These are phyloP conservation scores for Apis cerana DNA, from an alignment of 1,140 invertebrate genomes.

Conservation along the genomic window DNA sequence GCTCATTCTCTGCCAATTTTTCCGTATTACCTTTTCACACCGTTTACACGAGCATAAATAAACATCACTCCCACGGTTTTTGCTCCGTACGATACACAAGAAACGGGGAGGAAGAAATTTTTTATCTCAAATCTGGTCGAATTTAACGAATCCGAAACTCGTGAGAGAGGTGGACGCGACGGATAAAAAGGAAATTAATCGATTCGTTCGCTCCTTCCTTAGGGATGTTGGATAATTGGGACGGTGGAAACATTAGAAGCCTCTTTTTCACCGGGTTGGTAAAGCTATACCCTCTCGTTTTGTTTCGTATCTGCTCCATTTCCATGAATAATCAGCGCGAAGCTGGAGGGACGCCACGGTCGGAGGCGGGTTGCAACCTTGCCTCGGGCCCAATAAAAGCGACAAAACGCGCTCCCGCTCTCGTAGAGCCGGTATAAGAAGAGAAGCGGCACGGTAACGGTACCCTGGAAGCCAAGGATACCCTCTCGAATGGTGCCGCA, in stretches of 20 bases:
- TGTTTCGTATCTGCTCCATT: constrained; percentile 48
- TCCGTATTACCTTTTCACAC: too few species aligned
- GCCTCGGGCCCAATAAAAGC: constrained; percentile 42
- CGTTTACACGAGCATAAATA: too few species aligned
- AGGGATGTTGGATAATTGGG: neutral
- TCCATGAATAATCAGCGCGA: constrained; percentile 36
- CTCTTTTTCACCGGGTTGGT: constrained; percentile 33
- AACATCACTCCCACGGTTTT: too few species aligned
- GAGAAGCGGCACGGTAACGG: constrained; percentile 48
- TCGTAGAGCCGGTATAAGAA: constrained; percentile 9
- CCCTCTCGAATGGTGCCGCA: neutral
- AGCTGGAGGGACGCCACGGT: neutral
- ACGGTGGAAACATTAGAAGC: constrained; percentile 37
- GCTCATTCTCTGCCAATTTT: too few species aligned
- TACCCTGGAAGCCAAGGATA: constrained; percentile 53
- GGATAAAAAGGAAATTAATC: neutral
- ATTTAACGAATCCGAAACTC: too few species aligned
- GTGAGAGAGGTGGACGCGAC: too few species aligned
- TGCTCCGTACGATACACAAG: neutral
- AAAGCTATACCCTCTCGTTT: constrained; percentile 44
- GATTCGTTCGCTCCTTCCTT: neutral
- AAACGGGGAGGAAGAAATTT: too few species aligned
- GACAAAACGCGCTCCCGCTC: constrained; percentile 23
- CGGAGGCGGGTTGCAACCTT: constrained; percentile 35
- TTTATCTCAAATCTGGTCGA: too few species aligned